Conservation (phyloP, 2,888 invertebrate species). For the Germaria angustata region DNA sequence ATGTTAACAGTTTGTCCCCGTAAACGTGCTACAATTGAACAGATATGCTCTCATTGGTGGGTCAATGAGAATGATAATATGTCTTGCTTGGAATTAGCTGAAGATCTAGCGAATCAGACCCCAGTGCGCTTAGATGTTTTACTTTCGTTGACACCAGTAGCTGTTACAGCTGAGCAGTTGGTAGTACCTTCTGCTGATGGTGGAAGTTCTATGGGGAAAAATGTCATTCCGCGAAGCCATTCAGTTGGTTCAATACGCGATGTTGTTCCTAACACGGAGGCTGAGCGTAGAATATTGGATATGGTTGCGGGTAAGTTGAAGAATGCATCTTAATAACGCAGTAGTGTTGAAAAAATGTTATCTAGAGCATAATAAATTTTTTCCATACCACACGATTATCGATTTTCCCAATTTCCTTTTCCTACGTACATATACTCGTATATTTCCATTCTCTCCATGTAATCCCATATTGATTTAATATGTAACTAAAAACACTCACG, state of each 20-base stretch:
- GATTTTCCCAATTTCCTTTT: constrained; percentile 59
- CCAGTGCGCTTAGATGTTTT: constrained; percentile 93
- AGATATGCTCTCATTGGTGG: constrained; percentile 98
- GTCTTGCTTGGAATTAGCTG: constrained; percentile 91
- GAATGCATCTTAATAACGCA: not conserved
- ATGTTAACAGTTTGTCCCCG: constrained; percentile 96
- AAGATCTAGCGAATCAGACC: constrained; percentile 93
- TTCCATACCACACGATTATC: constrained; percentile 25
- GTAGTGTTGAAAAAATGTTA: not conserved
- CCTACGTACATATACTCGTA: not conserved
- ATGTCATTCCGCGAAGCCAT: constrained; percentile 83
- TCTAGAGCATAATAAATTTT: not conserved
- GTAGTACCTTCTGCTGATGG: constrained; percentile 83
- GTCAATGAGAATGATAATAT: constrained; percentile 92
- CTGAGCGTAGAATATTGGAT: constrained; percentile 87
- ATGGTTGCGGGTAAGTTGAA: constrained; percentile 82
- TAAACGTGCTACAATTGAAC: constrained; percentile 93
- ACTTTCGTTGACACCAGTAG: constrained; percentile 91
- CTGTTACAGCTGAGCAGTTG: constrained; percentile 87
- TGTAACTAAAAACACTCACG: not conserved
- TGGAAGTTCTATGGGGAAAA: constrained; percentile 79
- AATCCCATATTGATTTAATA: not conserved
- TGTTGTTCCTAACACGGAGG: constrained; percentile 84
- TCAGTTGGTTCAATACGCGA: constrained; percentile 89
- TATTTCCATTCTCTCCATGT: constrained; percentile 7